Evolutionary conservation across 2,113 vertebrate genomes (phyloP), one percentile per base, ranked within the genome.

Genomic region (Poecilia latipinna): DNA sequence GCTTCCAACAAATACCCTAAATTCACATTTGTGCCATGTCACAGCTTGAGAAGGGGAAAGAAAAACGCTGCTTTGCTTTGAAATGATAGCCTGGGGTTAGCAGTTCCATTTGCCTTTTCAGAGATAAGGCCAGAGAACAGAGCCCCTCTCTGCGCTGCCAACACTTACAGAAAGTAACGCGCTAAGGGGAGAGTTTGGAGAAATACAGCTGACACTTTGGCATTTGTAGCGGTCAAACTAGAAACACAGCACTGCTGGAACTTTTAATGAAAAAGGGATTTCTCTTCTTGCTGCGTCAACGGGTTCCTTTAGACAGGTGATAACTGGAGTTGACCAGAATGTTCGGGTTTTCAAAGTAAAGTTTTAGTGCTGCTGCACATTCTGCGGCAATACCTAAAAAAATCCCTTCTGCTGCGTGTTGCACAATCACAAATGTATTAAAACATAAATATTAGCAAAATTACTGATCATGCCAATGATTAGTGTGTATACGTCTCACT

Each of bases 101-200:
- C 77, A 33, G 33, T 77, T 84, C 31, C 75, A 71, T 82, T 80
- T 82, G 67, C 19, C 26, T 74, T 32, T 32, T 31, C 65, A 51
- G 61, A 62, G 83, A 89, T 84, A 83, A 88, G 81, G n/a, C 24
- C 62, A 1, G 44, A 60, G 12, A 12, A 62, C 44, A 12, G 70
- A 19, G 66, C 69, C 42, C 42, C 61, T 57, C 73, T 68, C 62
- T 4, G 8, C 0, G 8, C 73, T n/a, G n/a, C 68, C 39, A 70
- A 61, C 65, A 31, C 71, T 86, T 71, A 72, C n/a, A 66, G 35
- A 44, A 33, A 68, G 74, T 63, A 88, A 42, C 35, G 60, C 15
- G 32, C 54, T 29, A 39, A 6, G 4, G n/a, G 62, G 12, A 80
- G 22, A 33, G 32, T 54, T 60, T 37, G 33, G 63, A 61, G 29